These are phyloP conservation scores for Temnothorax rugatulus DNA, from an alignment of 2,888 invertebrate genomes.

Conservation along the genomic window DNA sequence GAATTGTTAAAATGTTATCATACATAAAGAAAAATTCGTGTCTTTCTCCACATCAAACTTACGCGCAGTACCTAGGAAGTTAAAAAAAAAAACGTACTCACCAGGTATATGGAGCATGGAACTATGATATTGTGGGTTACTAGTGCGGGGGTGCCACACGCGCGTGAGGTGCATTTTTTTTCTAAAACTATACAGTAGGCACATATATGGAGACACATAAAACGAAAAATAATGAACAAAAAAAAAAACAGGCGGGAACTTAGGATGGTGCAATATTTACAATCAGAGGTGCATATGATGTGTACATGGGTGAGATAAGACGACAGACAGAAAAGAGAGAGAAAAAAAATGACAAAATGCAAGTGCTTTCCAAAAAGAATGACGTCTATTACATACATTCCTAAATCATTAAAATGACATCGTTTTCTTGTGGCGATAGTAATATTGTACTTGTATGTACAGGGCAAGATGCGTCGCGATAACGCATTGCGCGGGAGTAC, in stretches of 20 bases:
- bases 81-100: slow-evolving; percentile 83
- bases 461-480: slow-evolving; percentile 62
- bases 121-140: slow-evolving; percentile 80
- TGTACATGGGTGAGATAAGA: slow-evolving; percentile 36
- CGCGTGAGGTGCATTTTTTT: slow-evolving; percentile 77
- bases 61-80: slow-evolving; percentile 64
- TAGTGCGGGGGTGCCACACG: slow-evolving; percentile 79
- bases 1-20: slow-evolving; percentile 1
- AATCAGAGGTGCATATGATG: slow-evolving; percentile 48
- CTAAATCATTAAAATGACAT: slow-evolving; percentile 66
- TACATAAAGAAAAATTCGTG: background rate
- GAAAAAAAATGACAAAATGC: slow-evolving; percentile 82
- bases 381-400: slow-evolving; percentile 82
- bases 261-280: slow-evolving; percentile 70
- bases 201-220: slow-evolving; percentile 60
- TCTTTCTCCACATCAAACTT: slow-evolving; percentile 52
- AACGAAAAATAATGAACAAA: slow-evolving; percentile 55
- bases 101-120: slow-evolving; percentile 78
- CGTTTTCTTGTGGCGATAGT: slow-evolving; percentile 48
- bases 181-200: slow-evolving; percentile 73
- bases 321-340: slow-evolving; percentile 61
- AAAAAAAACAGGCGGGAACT: slow-evolving; percentile 64
- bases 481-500: slow-evolving; percentile 46
- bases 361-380: slow-evolving; percentile 80
- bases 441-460: slow-evolving; percentile 61